Evolutionary conservation across 2,888 invertebrate genomes (phyloP).

Genomic region (Neoascia interrupta): DNA sequence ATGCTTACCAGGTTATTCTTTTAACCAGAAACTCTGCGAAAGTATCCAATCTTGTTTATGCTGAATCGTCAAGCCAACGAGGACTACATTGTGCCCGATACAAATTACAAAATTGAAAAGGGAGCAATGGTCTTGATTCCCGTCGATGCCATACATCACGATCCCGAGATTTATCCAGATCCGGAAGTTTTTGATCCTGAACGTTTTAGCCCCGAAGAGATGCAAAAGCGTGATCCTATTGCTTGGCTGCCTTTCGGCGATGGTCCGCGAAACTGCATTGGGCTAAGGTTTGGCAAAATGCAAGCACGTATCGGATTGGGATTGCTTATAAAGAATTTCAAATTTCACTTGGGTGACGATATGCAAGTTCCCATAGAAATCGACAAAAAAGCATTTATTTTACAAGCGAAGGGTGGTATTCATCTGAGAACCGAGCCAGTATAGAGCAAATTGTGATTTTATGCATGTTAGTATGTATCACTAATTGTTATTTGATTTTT

Average conservation of each 20-base stretch:
- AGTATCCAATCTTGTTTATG: background rate
- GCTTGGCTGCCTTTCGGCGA: slow-evolving; percentile 78
- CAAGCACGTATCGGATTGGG: slow-evolving; percentile 75
- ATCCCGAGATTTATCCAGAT: slow-evolving; percentile 78
- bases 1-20: background rate
- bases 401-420: background rate
- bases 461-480: too few relatives aligned
- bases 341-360: slow-evolving; percentile 66
- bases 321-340: slow-evolving; percentile 70
- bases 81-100: slow-evolving; percentile 80
- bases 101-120: slow-evolving; percentile 77
- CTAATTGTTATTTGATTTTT: too few relatives aligned
- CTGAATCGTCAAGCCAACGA: background rate
- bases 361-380: slow-evolving; percentile 30
- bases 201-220: slow-evolving; percentile 76
- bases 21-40: slow-evolving; percentile 60
- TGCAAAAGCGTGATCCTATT: slow-evolving; percentile 71
- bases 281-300: slow-evolving; percentile 75
- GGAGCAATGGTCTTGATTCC: slow-evolving; percentile 76
- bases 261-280: slow-evolving; percentile 76
- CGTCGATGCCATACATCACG: slow-evolving; percentile 77
- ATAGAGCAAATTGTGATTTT: too few relatives aligned
- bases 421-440: background rate
- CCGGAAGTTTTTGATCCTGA: slow-evolving; percentile 80
- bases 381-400: background rate